Percentiles rank a stretch among this genome's conserved stretches.
phyloP scores from a whole-genome alignment of 1,140 invertebrate species.

The Rhagoletis zephyria region DNA sequence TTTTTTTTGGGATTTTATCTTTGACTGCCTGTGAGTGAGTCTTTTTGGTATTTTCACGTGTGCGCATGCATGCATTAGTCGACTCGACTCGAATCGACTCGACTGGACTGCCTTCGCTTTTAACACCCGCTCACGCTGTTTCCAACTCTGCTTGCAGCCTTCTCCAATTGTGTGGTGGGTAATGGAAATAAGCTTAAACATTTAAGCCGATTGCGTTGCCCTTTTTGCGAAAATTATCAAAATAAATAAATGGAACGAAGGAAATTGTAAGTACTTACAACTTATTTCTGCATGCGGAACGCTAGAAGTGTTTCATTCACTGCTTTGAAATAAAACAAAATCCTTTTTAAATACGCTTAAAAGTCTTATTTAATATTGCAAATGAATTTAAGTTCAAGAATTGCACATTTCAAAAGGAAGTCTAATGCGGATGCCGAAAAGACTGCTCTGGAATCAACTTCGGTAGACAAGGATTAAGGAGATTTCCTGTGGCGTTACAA shows the following conservation, averaged over 20 bases:
- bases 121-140: not conserved
- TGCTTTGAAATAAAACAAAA: not conserved
- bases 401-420: no score
- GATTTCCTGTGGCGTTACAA: no score
- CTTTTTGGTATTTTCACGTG: slow-evolving; percentile 3
- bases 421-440: no score
- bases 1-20: slow-evolving; percentile 22
- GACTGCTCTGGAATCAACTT: no score
- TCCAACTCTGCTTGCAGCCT: not conserved
- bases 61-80: slow-evolving; percentile 16
- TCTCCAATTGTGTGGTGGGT: not conserved
- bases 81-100: not conserved
- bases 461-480: no score
- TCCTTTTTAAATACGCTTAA: not conserved
- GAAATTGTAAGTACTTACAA: not conserved
- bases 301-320: not conserved
- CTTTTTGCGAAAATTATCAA: slow-evolving; percentile 18
- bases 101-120: not conserved
- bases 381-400: no score
- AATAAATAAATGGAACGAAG: not conserved
- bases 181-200: slow-evolving; percentile 49
- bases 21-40: no score
- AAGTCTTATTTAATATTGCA: no score
- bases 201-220: slow-evolving; percentile 47
- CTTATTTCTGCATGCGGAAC: not conserved